A percentile compares a stretch with the other conserved stretches of the same genome.
These are phyloP conservation scores for Ypsolopha scabrella DNA, from an alignment of 2,888 invertebrate genomes.

Conservation along the genomic window DNA sequence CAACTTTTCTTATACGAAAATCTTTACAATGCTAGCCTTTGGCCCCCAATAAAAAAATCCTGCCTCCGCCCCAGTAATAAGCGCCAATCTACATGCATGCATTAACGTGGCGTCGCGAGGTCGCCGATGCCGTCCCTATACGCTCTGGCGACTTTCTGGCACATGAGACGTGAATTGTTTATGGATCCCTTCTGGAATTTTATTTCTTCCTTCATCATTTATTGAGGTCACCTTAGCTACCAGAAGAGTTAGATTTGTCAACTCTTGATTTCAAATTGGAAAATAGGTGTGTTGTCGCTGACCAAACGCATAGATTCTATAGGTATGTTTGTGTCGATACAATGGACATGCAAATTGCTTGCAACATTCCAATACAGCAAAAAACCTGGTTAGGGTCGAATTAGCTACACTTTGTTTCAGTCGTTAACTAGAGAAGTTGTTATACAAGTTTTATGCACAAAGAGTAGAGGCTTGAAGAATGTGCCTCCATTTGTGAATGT, in stretches of 20 bases:
- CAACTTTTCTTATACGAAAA: too few relatives aligned
- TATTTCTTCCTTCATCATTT: not conserved
- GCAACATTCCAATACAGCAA: too few relatives aligned
- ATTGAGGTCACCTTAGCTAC: too few relatives aligned
- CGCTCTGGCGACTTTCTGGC: slow-evolving; percentile 34
- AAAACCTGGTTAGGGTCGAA: too few relatives aligned
- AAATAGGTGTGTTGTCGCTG: too few relatives aligned
- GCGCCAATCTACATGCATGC: too few relatives aligned
- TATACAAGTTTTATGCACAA: slow-evolving; percentile 1
- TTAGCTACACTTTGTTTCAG: too few relatives aligned
- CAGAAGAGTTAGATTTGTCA: too few relatives aligned
- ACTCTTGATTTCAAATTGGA: too few relatives aligned
- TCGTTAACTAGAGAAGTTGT: not conserved
- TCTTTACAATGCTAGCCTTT: too few relatives aligned
- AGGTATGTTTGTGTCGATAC: not conserved
- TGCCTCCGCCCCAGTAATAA: too few relatives aligned
- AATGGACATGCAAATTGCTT: not conserved
- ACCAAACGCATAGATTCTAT: not conserved
- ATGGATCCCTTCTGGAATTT: not conserved
- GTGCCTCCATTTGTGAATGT: slow-evolving; percentile 23
- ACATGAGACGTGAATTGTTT: slow-evolving; percentile 10
- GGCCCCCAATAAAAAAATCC: too few relatives aligned
- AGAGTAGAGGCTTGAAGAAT: slow-evolving; percentile 1
- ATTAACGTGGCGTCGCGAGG: not conserved
- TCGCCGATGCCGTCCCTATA: slow-evolving; percentile 8